Evolutionary conservation across 1,140 invertebrate genomes (phyloP), one percentile per base, ranked within the genome.

Genomic region (Lerema accius): DNA sequence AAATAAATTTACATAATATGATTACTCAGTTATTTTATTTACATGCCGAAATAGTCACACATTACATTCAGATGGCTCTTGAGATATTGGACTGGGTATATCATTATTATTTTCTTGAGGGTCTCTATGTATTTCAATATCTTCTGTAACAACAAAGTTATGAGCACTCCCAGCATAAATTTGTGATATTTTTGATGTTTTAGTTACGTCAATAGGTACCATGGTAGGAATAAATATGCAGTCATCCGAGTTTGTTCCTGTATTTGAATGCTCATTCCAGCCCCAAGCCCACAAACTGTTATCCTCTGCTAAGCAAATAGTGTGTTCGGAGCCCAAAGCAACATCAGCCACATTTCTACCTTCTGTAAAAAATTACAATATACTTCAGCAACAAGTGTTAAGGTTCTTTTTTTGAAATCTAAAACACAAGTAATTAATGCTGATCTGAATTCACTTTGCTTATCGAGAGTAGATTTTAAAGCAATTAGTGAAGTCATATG

Each of bases 201-300:
- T 26, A 35, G 67, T 55, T 17, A 65, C 60, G n/a, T 80, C 67
- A 50, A 85, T 55, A 59, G 67, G 72, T 23, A 90, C 76, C 58
- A 76, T 51, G 11, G 76, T 82, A 11, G 88, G 88, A 11, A 14
- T 16, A 39, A 86, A 83, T 35, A 96, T 88, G 83, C 96, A 93
- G 15, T 92, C 90, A 14, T 91, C 93, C 45, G 91, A 84, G 32
- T 94, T 94, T 65, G 94, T 95, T 63, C 96, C 97, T 83, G 96
- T 97, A 76, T 96, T 97, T 15, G 95, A 95, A 90, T 98, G 97
- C 71, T 98, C 97, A 90, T 97, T 97, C 96, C 96, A 98, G 4
- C 97, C 96, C 96, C 96, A 97, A n/a, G 94, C 93, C 61, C 94
- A 94, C 1, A 97, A 71, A 40, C 91, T 85, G 13, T 93, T 93